Percentiles rank a stretch among this genome's conserved stretches.
Conservation (phyloP, 2,113 vertebrate species). For the Nannospalax galili region DNA sequence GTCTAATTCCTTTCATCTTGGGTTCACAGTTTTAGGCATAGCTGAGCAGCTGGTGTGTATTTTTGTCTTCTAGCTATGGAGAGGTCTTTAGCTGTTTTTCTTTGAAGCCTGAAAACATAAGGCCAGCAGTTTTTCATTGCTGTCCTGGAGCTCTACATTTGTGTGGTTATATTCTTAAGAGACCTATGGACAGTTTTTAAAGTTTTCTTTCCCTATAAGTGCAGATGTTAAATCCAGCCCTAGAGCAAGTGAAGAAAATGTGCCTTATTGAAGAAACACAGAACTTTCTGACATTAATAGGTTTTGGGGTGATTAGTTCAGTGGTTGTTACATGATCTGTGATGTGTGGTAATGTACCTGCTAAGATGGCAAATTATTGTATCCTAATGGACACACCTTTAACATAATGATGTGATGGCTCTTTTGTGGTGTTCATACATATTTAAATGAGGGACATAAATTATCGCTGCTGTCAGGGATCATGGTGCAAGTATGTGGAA, state of each 20-base stretch:
- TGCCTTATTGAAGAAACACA: conserved; percentile 58
- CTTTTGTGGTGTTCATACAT: neutral
- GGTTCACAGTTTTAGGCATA: neutral
- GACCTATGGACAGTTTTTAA: conserved; percentile 42
- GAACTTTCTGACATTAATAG: conserved; percentile 36
- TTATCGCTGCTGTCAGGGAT: neutral
- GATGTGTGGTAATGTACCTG: conserved; percentile 13
- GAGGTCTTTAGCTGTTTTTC: conserved; percentile 21
- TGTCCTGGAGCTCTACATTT: neutral
- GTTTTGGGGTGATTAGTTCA: conserved; percentile 46
- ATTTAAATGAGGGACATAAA: neutral
- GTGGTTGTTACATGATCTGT: neutral
- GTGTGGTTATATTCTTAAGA: conserved; percentile 35
- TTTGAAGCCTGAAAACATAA: conserved; percentile 54
- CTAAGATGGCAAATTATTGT: conserved; percentile 13
- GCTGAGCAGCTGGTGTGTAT: conserved; percentile 8
- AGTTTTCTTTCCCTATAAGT: neutral
- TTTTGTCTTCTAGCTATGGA: neutral
- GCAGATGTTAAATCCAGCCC: neutral
- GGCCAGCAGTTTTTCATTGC: neutral
- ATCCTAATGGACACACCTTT: conserved; percentile 14
- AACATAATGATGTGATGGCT: neutral
- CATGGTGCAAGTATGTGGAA: neutral
- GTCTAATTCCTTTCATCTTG: conserved; percentile 38
- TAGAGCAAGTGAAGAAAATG: neutral